Evolutionary conservation across 2,888 invertebrate species (phyloP).

Genomic region (Polyploca ridens): DNA sequence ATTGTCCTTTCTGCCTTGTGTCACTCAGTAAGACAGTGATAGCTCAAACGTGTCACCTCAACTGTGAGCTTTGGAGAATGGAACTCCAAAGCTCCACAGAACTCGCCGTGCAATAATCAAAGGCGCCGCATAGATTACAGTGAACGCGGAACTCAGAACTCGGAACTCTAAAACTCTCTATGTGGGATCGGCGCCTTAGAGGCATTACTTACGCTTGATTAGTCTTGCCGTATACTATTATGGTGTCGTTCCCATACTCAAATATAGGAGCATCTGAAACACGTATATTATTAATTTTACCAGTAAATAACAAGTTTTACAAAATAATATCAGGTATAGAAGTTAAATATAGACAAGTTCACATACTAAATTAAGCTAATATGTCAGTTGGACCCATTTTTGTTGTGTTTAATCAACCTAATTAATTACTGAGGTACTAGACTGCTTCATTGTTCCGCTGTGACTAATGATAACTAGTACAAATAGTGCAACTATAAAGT

Average conservation of each 20-base stretch:
- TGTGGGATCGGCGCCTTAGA: no score
- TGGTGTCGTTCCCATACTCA: conserved; percentile 46
- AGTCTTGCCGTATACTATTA: conserved; percentile 49
- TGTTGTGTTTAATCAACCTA: not conserved
- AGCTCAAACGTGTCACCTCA: no score
- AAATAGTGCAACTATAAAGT: not conserved
- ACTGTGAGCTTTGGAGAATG: no score
- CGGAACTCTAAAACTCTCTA: no score
- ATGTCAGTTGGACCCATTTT: not conserved
- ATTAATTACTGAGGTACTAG: not conserved
- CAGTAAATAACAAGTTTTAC: not conserved
- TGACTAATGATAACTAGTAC: not conserved
- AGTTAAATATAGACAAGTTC: not conserved
- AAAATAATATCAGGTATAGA: not conserved
- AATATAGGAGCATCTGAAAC: conserved; percentile 66
- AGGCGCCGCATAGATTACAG: no score
- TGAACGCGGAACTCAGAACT: no score
- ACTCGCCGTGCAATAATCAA: no score
- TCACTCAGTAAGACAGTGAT: no score
- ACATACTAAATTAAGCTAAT: not conserved
- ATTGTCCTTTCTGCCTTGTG: no score
- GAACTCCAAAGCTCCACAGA: no score
- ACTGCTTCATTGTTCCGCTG: not conserved
- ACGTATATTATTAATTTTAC: not conserved
- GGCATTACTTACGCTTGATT: conserved; percentile 63